Conservation (phyloP, 2,113 vertebrate genomes). For the Chrysemys picta region DNA sequence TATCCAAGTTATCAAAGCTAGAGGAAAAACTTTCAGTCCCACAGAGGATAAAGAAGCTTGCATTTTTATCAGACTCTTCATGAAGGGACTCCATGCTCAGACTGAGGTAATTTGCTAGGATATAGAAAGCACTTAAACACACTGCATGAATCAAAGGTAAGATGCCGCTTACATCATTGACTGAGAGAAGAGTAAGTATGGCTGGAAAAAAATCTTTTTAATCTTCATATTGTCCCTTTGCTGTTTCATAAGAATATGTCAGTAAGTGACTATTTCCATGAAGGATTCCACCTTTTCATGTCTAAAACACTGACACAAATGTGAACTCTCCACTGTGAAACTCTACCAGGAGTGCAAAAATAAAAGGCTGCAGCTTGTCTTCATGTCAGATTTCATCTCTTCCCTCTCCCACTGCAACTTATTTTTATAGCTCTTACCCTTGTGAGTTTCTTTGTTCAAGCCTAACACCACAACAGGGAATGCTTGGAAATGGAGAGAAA, state of each 20-base stretch:
- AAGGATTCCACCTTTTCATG: neutral
- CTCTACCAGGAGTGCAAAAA: neutral
- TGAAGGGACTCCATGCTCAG: conserved; percentile 30
- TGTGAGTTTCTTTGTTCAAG: neutral
- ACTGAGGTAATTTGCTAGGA: conserved; percentile 23
- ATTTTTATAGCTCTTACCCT: neutral
- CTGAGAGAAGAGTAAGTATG: neutral
- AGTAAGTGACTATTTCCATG: neutral
- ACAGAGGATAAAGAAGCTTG: conserved; percentile 3
- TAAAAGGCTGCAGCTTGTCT: neutral
- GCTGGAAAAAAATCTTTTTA: neutral
- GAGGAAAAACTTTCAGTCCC: conserved; percentile 56
- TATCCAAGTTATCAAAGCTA: conserved; percentile 44
- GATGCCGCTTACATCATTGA: neutral
- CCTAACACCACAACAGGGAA: neutral
- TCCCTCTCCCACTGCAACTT: neutral
- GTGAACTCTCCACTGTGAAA: neutral
- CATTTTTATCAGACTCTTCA: conserved; percentile 33
- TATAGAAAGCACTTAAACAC: neutral
- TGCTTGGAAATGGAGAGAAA: neutral
- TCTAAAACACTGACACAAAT: neutral
- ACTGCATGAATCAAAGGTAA: conserved; percentile 2
- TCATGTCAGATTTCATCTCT: neutral
- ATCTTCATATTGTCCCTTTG: neutral
- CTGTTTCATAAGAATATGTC: neutral